Conservation (phyloP, 2,888 invertebrate species). For the Platycheirus albimanus region DNA sequence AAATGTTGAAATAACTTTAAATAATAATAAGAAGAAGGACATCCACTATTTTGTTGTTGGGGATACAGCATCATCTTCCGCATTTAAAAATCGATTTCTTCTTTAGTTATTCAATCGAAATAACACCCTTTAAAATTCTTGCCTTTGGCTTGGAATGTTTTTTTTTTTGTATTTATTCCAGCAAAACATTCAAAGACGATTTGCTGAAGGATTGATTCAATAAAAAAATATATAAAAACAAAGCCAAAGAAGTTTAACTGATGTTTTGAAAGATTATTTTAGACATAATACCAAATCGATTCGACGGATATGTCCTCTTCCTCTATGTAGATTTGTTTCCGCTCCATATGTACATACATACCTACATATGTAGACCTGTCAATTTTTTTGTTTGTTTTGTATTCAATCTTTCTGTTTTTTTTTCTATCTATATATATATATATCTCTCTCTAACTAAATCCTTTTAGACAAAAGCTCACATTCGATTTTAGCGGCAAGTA, state of each 20-base stretch:
- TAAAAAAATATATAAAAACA: slow-evolving; percentile 13
- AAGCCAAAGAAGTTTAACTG: slow-evolving; percentile 28
- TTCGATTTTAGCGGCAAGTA: slow-evolving; percentile 47
- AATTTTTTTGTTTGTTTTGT: not conserved
- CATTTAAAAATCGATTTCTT: slow-evolving; percentile 33
- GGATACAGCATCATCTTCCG: not conserved
- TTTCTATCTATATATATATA: slow-evolving; percentile 7
- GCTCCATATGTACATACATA: too few relatives aligned
- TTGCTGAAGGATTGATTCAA: slow-evolving; percentile 47
- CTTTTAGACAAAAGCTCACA: slow-evolving; percentile 38
- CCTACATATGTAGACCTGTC: slow-evolving; percentile 31
- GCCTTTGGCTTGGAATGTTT: slow-evolving; percentile 38
- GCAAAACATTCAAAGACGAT: slow-evolving; percentile 37
- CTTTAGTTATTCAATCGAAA: slow-evolving; percentile 24
- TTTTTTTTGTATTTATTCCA: slow-evolving; percentile 3
- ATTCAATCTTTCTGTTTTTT: not conserved
- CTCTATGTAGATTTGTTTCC: slow-evolving; percentile 59
- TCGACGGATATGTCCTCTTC: slow-evolving; percentile 56
- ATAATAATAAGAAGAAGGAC: too few relatives aligned
- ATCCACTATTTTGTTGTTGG: not conserved
- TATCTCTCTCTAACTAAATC: too few relatives aligned
- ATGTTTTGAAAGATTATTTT: slow-evolving; percentile 51
- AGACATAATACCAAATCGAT: slow-evolving; percentile 59
- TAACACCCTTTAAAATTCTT: slow-evolving; percentile 35
- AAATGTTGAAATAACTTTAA: too few relatives aligned